Evolutionary conservation across 2,888 invertebrate genomes (phyloP).

Genomic region (Monopis laevigella): DNA sequence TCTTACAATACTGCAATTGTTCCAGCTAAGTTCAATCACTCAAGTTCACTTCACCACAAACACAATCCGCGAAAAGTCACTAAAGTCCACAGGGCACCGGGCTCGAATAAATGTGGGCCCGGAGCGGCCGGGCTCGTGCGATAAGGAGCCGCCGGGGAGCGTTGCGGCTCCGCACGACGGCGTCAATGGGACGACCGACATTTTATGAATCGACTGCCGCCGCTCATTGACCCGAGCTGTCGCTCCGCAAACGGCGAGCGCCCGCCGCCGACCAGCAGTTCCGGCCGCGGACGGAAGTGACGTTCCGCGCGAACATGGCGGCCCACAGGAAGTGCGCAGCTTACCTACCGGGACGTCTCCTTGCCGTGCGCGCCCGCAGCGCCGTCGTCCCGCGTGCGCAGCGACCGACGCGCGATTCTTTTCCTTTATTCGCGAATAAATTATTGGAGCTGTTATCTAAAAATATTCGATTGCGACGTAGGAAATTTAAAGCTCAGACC

Average conservation of each 20-base stretch:
- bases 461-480: slow-evolving; percentile 60
- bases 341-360: slow-evolving; percentile 61
- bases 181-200: slow-evolving; percentile 65
- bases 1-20: no score
- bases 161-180: slow-evolving; percentile 51
- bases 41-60: slow-evolving; percentile 56
- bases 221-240: slow-evolving; percentile 52
- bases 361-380: slow-evolving; percentile 34
- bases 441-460: slow-evolving; percentile 64
- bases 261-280: slow-evolving; percentile 31
- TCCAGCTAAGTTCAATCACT: no score
- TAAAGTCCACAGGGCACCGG: slow-evolving; percentile 1
- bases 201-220: slow-evolving; percentile 64
- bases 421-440: slow-evolving; percentile 62
- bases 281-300: slow-evolving; percentile 58
- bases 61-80: slow-evolving; percentile 36
- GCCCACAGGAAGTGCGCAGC: slow-evolving; percentile 67
- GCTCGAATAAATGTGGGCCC: no score
- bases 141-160: slow-evolving; percentile 64
- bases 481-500: slow-evolving; percentile 27
- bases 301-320: slow-evolving; percentile 64
- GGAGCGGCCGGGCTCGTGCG: slow-evolving; percentile 18
- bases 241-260: slow-evolving; percentile 25
- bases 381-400: slow-evolving; percentile 40
- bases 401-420: slow-evolving; percentile 57